Evolutionary conservation across 2,888 invertebrate species (phyloP), one percentile per base, ranked within the genome.

Genomic region (Entomobrya multifasciata): DNA sequence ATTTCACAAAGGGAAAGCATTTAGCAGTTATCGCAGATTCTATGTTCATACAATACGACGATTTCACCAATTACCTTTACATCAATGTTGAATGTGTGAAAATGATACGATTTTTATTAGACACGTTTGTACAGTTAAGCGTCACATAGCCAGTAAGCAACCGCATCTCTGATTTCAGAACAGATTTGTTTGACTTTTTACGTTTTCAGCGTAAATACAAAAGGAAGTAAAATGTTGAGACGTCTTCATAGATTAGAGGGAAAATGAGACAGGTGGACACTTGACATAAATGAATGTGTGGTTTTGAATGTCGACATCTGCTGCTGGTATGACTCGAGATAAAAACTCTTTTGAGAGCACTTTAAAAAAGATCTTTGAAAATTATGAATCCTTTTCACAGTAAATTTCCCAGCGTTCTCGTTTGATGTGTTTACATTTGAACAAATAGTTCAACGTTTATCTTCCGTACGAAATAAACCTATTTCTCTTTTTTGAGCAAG

Each of bases 71-170:
- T n/a, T n/a, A n/a, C n/a, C n/a, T n/a, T n/a, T 36, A 36, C 8
- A 36, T 36, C 8, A 36, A 6, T 36, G 5, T 36, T 47, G 49
- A 44, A 49, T 47, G 70, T 72, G 70, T 47, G 70, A 72, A 72
- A 72, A 72, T 72, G 70, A 72, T 72, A 72, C 47, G 36, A 72
- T 72, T 72, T 67, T 72, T 72, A 72, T 47, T 72, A 47, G 47
- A 49, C 22, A 47, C 25, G 20, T 72, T 15, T 22, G n/a, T 25
- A 49, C 70, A 72, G 22, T 25, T 25, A 25, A 72, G n/a, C 25
- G 49, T 22, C 25, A 44, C 70, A 11, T 72, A 15, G n/a, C n/a
- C n/a, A n/a, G n/a, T n/a, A n/a, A n/a, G n/a, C n/a, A n/a, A 72
- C 70, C 25, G 70, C 70, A 72, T 72, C n/a, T n/a, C 47, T n/a